Conservation (phyloP, 2,113 vertebrate species). For the Archocentrus centrarchus region DNA sequence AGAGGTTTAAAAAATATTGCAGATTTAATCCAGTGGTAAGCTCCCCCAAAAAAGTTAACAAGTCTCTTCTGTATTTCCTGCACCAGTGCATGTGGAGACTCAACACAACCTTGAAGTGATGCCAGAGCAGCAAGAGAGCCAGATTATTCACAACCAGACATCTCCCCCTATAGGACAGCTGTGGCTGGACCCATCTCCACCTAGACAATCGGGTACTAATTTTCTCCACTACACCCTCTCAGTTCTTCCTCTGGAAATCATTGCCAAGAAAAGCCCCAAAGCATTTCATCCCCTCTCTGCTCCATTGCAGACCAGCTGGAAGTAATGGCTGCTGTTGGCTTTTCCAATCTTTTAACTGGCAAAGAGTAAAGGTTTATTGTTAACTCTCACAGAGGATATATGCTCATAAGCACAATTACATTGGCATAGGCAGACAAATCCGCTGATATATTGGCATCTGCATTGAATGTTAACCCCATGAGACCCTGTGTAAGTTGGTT, state of each 20-base stretch:
- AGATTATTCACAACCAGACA: background rate
- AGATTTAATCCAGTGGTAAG: background rate
- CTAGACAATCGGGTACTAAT: background rate
- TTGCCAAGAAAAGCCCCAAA: background rate
- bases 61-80: background rate
- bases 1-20: background rate
- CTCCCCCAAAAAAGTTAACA: background rate
- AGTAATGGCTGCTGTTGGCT: too few species aligned
- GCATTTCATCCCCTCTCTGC: background rate
- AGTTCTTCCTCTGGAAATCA: background rate
- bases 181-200: background rate
- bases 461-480: too few species aligned
- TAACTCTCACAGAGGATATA: too few species aligned
- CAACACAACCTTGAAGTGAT: background rate
- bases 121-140: background rate
- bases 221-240: background rate
- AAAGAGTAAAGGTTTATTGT: too few species aligned
- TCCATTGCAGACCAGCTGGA: background rate
- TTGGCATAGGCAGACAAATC: too few species aligned
- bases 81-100: background rate
- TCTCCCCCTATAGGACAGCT: background rate
- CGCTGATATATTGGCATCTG: too few species aligned
- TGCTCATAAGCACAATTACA: too few species aligned
- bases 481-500: too few species aligned
- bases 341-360: too few species aligned